A percentile compares a stretch with the other conserved stretches of the same genome.
Evolutionary conservation across 2,888 invertebrate genomes (phyloP).

Genomic region (Uloborus plumipes): DNA sequence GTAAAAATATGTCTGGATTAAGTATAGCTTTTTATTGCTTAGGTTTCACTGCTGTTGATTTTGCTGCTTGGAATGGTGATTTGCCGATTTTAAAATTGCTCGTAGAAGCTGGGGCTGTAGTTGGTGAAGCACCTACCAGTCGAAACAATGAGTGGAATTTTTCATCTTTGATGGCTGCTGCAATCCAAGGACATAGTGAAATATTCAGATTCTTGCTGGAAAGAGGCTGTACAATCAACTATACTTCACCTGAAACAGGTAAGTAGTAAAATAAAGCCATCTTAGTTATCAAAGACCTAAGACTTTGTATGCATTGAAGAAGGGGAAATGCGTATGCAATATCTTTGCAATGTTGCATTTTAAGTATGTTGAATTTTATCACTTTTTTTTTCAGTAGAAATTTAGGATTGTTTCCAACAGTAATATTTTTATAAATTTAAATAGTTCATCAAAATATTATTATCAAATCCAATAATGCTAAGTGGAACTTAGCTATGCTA

Average conservation of each 20-base stretch:
- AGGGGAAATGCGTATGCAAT: too few relatives aligned
- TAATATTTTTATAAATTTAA: too few relatives aligned
- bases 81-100: slow-evolving; percentile 69
- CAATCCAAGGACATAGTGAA: slow-evolving; percentile 71
- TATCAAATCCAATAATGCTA: too few relatives aligned
- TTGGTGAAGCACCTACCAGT: slow-evolving; percentile 21
- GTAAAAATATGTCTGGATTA: too few relatives aligned
- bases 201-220: slow-evolving; percentile 71
- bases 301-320: too few relatives aligned
- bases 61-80: slow-evolving; percentile 72
- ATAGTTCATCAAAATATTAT: too few relatives aligned
- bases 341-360: too few relatives aligned
- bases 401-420: too few relatives aligned
- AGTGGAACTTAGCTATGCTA: too few relatives aligned
- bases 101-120: slow-evolving; percentile 69
- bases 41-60: slow-evolving; percentile 68
- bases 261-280: not conserved
- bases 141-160: slow-evolving; percentile 70
- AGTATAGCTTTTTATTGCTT: not conserved
- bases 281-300: too few relatives aligned
- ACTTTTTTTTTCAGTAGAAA: too few relatives aligned
- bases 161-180: slow-evolving; percentile 71
- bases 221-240: slow-evolving; percentile 70
- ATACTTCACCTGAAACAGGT: slow-evolving; percentile 70
- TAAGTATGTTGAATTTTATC: too few relatives aligned